These are phyloP conservation scores for Coptotermes formosanus DNA, from an alignment of 1,140 invertebrate species.

Conservation along the genomic window DNA sequence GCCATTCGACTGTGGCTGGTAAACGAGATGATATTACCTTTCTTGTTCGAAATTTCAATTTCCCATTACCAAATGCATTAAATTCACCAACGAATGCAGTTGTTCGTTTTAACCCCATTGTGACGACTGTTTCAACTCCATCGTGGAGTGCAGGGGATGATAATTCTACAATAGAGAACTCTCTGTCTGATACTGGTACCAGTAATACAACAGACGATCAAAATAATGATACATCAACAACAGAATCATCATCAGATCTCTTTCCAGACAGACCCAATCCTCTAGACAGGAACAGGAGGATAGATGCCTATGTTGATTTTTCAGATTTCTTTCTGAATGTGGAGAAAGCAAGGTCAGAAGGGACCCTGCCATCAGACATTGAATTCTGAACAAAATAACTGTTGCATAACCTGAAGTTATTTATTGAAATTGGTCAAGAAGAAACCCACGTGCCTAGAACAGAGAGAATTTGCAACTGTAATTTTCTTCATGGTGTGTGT, in stretches of 20 bases:
- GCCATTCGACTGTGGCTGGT: conserved; percentile 37
- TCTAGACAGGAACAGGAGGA: conserved; percentile 58
- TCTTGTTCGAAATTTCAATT: conserved; percentile 84
- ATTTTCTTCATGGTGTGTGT: no score
- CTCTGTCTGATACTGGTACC: not conserved
- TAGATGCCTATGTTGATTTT: conserved; percentile 85
- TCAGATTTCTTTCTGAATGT: conserved; percentile 76
- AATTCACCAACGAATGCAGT: conserved; percentile 54
- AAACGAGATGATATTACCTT: conserved; percentile 80
- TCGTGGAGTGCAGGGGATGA: conserved; percentile 27
- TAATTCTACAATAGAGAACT: conserved; percentile 26
- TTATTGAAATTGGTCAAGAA: no score
- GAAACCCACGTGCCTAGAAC: no score
- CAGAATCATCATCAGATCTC: conserved; percentile 30
- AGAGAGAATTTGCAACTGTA: no score
- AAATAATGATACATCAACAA: conserved; percentile 25
- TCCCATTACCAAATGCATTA: conserved; percentile 64
- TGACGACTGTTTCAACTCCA: conserved; percentile 47
- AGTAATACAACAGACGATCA: conserved; percentile 29
- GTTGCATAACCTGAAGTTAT: no score
- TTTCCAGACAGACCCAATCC: conserved; percentile 19
- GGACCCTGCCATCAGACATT: conserved; percentile 56
- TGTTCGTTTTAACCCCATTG: conserved; percentile 54
- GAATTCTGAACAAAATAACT: conserved; percentile 43
- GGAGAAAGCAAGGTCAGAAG: conserved; percentile 58